phyloP scores from a whole-genome alignment of 1,140 invertebrate species.

The Papilio polytes region DNA sequence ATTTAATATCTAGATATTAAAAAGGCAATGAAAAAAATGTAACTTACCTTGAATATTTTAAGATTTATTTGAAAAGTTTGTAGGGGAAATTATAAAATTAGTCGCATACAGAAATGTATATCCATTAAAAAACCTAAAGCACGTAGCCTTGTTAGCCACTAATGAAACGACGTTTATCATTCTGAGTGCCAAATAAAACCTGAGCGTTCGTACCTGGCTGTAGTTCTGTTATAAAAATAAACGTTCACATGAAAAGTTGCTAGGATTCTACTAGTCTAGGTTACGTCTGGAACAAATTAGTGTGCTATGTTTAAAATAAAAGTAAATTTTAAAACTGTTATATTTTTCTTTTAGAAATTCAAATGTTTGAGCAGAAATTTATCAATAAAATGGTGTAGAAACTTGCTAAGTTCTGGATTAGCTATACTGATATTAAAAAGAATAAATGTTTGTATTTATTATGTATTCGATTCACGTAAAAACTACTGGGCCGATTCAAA shows the following conservation, averaged over 20 bases:
- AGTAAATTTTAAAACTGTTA: no score
- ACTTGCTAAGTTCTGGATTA: no score
- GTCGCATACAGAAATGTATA: slow-evolving; percentile 43
- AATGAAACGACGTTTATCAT: slow-evolving; percentile 70
- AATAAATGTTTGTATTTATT: no score
- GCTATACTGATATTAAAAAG: no score
- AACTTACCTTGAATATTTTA: not conserved
- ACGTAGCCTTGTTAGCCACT: slow-evolving; percentile 56
- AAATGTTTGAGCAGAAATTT: no score
- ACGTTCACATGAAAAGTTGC: slow-evolving; percentile 27
- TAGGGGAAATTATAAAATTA: slow-evolving; percentile 19
- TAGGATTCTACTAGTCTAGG: not conserved
- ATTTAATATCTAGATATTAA: not conserved
- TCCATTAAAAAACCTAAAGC: slow-evolving; percentile 53
- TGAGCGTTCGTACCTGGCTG: slow-evolving; percentile 46
- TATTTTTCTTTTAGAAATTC: no score
- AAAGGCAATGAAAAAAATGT: not conserved
- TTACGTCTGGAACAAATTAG: no score
- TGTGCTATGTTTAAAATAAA: no score
- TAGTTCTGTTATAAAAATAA: slow-evolving; percentile 34
- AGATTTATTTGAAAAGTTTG: slow-evolving; percentile 3
- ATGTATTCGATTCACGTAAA: no score
- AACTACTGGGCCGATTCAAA: no score
- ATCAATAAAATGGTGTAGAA: no score
- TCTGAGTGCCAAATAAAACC: slow-evolving; percentile 67